These are phyloP conservation scores for Eudemis profundana DNA, from an alignment of 2,888 invertebrate genomes.

Conservation along the genomic window DNA sequence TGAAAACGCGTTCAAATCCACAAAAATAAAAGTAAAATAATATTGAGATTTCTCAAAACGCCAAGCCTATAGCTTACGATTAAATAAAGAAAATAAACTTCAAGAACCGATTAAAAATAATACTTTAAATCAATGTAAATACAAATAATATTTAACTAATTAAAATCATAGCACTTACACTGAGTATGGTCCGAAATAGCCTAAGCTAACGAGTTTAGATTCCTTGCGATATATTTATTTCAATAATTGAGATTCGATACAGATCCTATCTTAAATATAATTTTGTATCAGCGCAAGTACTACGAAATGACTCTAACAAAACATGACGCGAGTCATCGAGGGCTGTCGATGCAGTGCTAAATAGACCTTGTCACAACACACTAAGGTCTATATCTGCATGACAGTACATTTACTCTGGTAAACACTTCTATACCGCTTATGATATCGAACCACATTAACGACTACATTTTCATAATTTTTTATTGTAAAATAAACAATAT, in stretches of 20 bases:
- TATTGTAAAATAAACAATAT: conserved; percentile 2
- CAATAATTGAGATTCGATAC: conserved; percentile 53
- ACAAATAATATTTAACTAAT: conserved; percentile 39
- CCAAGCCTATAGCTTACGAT: conserved; percentile 7
- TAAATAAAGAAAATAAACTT: conserved; percentile 11
- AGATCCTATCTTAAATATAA: conserved; percentile 42
- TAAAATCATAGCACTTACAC: conserved; percentile 60
- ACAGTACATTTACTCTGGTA: conserved; percentile 42
- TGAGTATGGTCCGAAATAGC: conserved; percentile 48
- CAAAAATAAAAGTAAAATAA: conserved; percentile 8
- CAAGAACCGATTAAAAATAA: conserved; percentile 18
- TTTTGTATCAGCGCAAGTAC: conserved; percentile 58
- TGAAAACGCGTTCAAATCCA: conserved; percentile 23
- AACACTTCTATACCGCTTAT: conserved; percentile 34
- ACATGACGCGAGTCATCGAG: conserved; percentile 45
- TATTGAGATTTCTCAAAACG: conserved; percentile 2
- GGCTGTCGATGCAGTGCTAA: conserved; percentile 45
- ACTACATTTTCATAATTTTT: not conserved
- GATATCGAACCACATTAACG: conserved; percentile 29
- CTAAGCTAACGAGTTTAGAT: conserved; percentile 42
- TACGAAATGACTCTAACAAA: conserved; percentile 53
- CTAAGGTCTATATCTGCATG: conserved; percentile 45
- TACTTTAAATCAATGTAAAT: conserved; percentile 18
- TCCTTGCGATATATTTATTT: conserved; percentile 48
- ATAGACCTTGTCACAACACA: conserved; percentile 42